phyloP scores from a whole-genome alignment of 2,888 invertebrate genomes.

The Cremastobaeus sp. region DNA sequence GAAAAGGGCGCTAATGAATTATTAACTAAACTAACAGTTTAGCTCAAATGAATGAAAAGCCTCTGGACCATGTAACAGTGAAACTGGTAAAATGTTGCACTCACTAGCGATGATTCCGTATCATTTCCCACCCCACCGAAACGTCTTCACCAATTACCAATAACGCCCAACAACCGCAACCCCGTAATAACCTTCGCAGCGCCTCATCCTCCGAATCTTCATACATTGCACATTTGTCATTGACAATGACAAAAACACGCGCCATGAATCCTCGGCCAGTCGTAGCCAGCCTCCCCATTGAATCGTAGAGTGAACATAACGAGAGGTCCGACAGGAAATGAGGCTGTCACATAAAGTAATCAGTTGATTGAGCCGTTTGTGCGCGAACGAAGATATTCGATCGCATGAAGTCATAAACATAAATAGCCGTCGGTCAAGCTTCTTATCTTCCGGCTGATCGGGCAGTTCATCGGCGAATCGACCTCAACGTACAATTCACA shows the following conservation, averaged over 20 bases:
- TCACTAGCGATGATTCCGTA: too few species aligned
- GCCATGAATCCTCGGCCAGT: slow-evolving; percentile 23
- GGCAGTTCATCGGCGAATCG: slow-evolving; percentile 28
- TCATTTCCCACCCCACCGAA: slow-evolving; percentile 13
- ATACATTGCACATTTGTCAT: slow-evolving; percentile 40
- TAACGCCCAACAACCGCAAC: slow-evolving; percentile 12
- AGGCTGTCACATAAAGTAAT: slow-evolving; percentile 51
- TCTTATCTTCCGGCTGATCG: slow-evolving; percentile 42
- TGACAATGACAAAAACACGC: slow-evolving; percentile 42
- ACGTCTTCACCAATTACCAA: slow-evolving; percentile 23
- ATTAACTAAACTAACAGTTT: too few species aligned
- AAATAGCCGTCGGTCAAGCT: slow-evolving; percentile 47
- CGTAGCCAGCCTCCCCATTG: slow-evolving; percentile 7
- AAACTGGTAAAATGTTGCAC: too few species aligned
- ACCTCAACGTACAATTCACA: slow-evolving; percentile 48
- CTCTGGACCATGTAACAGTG: too few species aligned
- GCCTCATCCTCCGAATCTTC: slow-evolving; percentile 12
- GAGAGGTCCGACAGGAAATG: slow-evolving; percentile 43
- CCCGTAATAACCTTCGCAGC: neutral
- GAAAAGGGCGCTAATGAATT: too few species aligned
- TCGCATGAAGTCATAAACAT: slow-evolving; percentile 46
- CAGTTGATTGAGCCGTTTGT: slow-evolving; percentile 53
- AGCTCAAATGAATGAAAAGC: too few species aligned
- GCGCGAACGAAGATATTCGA: slow-evolving; percentile 26
- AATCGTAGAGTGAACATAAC: slow-evolving; percentile 8